Percentiles rank a stretch among this genome's conserved stretches.
Evolutionary conservation across 92 coral and sea anemone species (phyloP).

Genomic region (Epizoanthus ramosus): DNA sequence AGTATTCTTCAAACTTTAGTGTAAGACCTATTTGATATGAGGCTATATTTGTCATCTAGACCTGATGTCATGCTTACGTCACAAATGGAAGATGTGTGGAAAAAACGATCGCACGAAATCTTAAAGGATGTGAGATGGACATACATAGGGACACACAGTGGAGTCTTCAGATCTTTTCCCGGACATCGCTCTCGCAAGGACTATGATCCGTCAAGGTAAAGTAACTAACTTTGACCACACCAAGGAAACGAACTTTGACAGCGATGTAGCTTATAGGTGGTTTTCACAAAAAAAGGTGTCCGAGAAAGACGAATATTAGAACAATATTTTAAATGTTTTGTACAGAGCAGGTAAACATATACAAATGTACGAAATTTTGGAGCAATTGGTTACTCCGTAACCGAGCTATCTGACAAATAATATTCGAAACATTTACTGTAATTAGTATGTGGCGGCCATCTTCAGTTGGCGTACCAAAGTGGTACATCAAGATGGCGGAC

Average conservation of each 20-base stretch:
- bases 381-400: too few species aligned
- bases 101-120: constrained; percentile 73
- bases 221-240: not conserved
- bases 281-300: too few species aligned
- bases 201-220: constrained; percentile 95
- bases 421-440: too few species aligned
- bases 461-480: too few species aligned
- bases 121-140: constrained; percentile 97
- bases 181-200: constrained; percentile 89
- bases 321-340: too few species aligned
- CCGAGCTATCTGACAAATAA: too few species aligned
- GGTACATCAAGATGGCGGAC: too few species aligned
- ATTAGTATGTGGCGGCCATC: too few species aligned
- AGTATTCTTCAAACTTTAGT: too few species aligned
- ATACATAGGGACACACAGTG: constrained; percentile 89
- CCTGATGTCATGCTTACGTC: constrained; percentile 95
- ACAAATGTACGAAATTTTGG: too few species aligned
- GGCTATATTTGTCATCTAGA: constrained; percentile 49
- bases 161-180: constrained; percentile 87
- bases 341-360: too few species aligned
- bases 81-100: constrained; percentile 80
- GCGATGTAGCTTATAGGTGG: not conserved
- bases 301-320: too few species aligned
- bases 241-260: not conserved
- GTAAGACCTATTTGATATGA: not conserved